Percentiles rank a stretch among this genome's conserved stretches.
These are phyloP conservation scores for Antheraea yamamai DNA, from an alignment of 2,888 invertebrate species.

Conservation along the genomic window DNA sequence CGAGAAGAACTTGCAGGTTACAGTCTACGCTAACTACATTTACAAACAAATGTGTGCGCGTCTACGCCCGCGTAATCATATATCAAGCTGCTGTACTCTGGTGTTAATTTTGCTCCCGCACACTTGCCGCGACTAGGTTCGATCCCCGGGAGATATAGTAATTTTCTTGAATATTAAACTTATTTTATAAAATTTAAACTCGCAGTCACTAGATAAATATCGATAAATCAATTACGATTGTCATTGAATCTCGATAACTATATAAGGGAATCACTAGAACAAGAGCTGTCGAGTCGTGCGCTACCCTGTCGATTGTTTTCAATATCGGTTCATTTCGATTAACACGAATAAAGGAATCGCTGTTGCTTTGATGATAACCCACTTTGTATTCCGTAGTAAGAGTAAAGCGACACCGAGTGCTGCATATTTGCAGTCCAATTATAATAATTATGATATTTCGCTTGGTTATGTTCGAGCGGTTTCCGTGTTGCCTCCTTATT, in stretches of 20 bases:
- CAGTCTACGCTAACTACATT: too few species aligned
- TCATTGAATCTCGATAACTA: slow-evolving; percentile 36
- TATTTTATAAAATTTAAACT: background rate
- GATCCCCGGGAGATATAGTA: too few species aligned
- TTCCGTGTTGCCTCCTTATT: slow-evolving; percentile 21
- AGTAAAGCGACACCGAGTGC: slow-evolving; percentile 42
- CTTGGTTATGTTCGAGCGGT: slow-evolving; percentile 28
- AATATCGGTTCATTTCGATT: slow-evolving; percentile 77
- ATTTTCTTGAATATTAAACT: background rate
- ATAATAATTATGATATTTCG: slow-evolving; percentile 63
- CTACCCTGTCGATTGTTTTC: slow-evolving; percentile 79
- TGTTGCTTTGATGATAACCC: slow-evolving; percentile 66
- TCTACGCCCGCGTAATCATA: too few species aligned
- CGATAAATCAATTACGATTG: background rate
- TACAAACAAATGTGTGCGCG: too few species aligned
- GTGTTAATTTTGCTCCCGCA: too few species aligned
- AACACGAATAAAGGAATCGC: slow-evolving; percentile 75
- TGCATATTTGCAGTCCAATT: slow-evolving; percentile 67
- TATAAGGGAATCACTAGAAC: slow-evolving; percentile 39
- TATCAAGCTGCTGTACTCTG: too few species aligned
- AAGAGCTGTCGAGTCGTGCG: slow-evolving; percentile 65
- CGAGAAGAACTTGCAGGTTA: too few species aligned
- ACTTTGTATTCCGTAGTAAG: slow-evolving; percentile 61
- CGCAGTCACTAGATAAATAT: background rate
- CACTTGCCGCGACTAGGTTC: too few species aligned